phyloP scores from a whole-genome alignment of 2,888 invertebrate species.

The Lucinisca nassula region DNA sequence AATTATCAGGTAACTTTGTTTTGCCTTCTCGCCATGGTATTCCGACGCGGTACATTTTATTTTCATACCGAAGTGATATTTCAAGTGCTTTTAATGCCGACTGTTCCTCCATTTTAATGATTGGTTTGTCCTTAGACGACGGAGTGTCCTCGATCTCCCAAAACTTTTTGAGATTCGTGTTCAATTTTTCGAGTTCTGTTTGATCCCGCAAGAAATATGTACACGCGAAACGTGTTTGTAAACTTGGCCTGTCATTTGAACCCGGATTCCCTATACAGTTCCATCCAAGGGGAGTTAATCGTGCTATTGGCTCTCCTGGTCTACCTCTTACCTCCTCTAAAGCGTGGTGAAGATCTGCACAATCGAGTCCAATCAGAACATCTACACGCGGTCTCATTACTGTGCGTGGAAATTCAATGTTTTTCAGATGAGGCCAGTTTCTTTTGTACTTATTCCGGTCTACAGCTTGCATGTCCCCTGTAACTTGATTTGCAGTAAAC shows the following conservation, averaged over 20 bases:
- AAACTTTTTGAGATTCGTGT: conserved; percentile 21
- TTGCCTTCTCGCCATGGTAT: conserved; percentile 46
- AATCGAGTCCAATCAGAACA: too few relatives aligned
- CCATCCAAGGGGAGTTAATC: conserved; percentile 62
- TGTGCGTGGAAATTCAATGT: too few relatives aligned
- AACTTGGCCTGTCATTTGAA: neutral
- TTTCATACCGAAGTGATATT: neutral
- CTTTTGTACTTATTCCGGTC: too few relatives aligned
- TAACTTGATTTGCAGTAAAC: too few relatives aligned
- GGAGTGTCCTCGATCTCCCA: conserved; percentile 51
- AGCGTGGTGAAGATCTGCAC: too few relatives aligned
- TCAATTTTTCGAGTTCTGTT: neutral
- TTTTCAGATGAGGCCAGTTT: too few relatives aligned
- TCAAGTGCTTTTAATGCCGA: neutral
- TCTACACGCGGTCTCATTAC: too few relatives aligned
- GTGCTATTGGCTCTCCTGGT: neutral
- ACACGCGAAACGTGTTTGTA: neutral
- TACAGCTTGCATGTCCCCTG: too few relatives aligned
- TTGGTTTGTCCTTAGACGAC: neutral
- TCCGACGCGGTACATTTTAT: conserved; percentile 13
- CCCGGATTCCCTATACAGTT: conserved; percentile 16
- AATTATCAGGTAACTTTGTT: conserved; percentile 25
- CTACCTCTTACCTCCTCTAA: neutral
- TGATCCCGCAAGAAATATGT: conserved; percentile 2
- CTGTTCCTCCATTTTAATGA: neutral